Percentiles rank a stretch among this genome's conserved stretches.
These are phyloP conservation scores for Cylas formicarius DNA, from an alignment of 1,140 invertebrate genomes.

Conservation along the genomic window DNA sequence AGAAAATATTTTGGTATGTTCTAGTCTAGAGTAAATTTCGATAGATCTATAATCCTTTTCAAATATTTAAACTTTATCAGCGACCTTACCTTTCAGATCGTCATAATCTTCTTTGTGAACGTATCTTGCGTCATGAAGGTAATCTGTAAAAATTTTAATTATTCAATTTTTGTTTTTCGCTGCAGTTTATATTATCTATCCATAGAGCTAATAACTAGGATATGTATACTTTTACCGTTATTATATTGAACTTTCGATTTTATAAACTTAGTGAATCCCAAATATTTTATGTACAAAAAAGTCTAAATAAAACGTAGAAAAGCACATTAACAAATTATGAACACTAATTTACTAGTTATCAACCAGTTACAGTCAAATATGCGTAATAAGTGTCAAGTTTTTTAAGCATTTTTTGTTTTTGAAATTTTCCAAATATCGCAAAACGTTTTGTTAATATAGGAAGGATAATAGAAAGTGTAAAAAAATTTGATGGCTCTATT, in stretches of 20 bases:
- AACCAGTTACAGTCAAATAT: too few species aligned
- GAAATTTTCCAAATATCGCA: too few species aligned
- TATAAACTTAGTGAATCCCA: slow-evolving; percentile 1
- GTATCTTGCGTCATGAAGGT: slow-evolving; percentile 27
- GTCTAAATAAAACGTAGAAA: not conserved
- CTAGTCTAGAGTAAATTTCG: too few species aligned
- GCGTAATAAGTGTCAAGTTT: too few species aligned
- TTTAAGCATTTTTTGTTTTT: too few species aligned
- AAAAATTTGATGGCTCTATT: too few species aligned
- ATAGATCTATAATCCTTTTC: not conserved
- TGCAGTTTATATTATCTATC: not conserved
- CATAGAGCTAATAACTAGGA: not conserved
- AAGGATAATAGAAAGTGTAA: too few species aligned
- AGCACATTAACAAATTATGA: not conserved
- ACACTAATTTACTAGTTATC: too few species aligned
- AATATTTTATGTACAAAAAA: slow-evolving; percentile 1
- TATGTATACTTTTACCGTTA: slow-evolving; percentile 5
- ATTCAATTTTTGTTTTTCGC: slow-evolving; percentile 4
- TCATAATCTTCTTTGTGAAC: slow-evolving; percentile 14
- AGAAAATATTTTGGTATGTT: not conserved
- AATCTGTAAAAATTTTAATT: slow-evolving; percentile 28
- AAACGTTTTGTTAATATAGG: too few species aligned
- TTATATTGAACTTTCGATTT: slow-evolving; percentile 4
- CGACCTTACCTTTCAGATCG: slow-evolving; percentile 28
- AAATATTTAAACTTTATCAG: not conserved